Base-by-base conservation (phyloP, 2,113 vertebrate species). In the Euleptes europaea region DNA sequence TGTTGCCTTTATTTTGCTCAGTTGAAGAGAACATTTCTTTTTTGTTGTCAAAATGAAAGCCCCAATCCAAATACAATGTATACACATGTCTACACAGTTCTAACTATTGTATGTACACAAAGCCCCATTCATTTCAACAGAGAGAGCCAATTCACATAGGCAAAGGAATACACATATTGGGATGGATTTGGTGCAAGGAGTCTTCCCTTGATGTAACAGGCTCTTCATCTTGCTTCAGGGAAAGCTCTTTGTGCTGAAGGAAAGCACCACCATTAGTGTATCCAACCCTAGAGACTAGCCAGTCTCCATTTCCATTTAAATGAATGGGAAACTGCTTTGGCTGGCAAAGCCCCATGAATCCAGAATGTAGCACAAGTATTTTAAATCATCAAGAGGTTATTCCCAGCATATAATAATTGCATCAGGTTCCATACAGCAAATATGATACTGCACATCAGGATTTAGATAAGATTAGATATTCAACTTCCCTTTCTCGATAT, bases 1-100 rank as follows among this genome's bases (percentile, higher is more conserved):
- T 0, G 0, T 1, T 26, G 12, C 10, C 83, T 49, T 4, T 88
- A 12, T 21, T 49, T 11, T 80, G 33, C n/a, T 42, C 57, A 28
- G 12, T 17, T 57, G 33, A 67, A 60, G 26, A 23, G 35, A 78
- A 1, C 78, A 82, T 75, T 71, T 11, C 87, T 85, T 87, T 54
- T 35, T 3, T 9, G 49, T 4, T 7, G 23, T 35, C 4, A 26
- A 33, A 38, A 76, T 31, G 1, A 78, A 63, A 78, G 57, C 10
- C 21, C 13, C 38, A 78, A 65, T 80, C 42, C 38, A n/a, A 66
- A 47, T 11, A 3, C 40, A 40, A 47, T 33, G 63, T 31, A 11
- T 31, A 28, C 11, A 21, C 4, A 77, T 38, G 15, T 82, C 38
- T 28, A 44, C 57, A 83, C 63, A 31, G 31, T 11, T 63, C 19